Evolutionary conservation across 2,888 invertebrate species (phyloP).

Genomic region (Epsilonema sp.): DNA sequence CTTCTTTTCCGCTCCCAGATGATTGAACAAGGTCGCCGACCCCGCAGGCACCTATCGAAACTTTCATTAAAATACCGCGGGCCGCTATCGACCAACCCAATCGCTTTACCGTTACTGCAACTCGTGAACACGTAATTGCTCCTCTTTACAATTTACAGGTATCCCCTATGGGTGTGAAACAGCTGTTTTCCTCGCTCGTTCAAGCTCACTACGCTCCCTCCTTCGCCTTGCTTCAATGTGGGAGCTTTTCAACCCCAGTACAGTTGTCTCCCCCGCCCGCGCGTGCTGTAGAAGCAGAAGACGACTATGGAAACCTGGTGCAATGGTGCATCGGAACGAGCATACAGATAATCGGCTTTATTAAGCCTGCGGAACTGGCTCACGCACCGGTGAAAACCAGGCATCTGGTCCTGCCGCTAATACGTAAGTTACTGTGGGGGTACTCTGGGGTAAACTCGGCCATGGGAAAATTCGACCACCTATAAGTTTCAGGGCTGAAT

Average conservation of each 20-base stretch:
- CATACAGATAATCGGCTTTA: not conserved
- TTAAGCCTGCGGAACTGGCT: not conserved
- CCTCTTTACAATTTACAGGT: too few relatives aligned
- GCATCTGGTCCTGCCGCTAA: not conserved
- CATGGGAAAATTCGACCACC: too few relatives aligned
- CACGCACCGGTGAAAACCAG: not conserved
- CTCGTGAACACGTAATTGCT: too few relatives aligned
- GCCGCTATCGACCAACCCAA: too few relatives aligned
- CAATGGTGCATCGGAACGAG: not conserved
- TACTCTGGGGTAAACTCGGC: too few relatives aligned
- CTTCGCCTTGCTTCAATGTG: not conserved
- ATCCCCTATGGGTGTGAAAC: not conserved
- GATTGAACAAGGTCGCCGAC: too few relatives aligned
- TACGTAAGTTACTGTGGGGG: too few relatives aligned
- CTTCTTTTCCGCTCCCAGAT: too few relatives aligned
- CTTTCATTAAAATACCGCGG: too few relatives aligned
- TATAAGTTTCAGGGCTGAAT: too few relatives aligned
- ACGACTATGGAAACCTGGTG: not conserved
- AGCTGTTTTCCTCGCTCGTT: not conserved
- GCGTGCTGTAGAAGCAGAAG: not conserved
- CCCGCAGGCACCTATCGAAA: too few relatives aligned
- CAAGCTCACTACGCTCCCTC: not conserved
- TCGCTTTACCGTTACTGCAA: too few relatives aligned
- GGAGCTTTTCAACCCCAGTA: not conserved
- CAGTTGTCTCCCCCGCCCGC: not conserved